These are phyloP conservation scores for Myxocyprinus asiaticus DNA, from an alignment of 2,113 vertebrate genomes.

Conservation along the genomic window DNA sequence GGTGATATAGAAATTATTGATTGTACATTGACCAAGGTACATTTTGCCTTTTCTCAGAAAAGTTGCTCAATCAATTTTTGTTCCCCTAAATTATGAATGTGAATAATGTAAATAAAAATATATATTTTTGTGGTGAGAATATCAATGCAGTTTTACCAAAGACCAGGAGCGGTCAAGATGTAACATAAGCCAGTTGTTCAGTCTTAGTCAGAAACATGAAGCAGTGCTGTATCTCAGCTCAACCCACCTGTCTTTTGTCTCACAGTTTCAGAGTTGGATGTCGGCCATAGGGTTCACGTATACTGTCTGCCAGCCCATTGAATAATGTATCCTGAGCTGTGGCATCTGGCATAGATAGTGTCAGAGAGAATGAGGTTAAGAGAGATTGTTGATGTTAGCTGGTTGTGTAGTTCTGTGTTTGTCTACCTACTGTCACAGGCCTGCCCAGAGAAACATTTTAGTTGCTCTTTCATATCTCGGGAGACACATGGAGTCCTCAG, in stretches of 20 bases:
- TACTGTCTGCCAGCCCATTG: conserved; percentile 32
- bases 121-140: too few relatives aligned
- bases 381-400: conserved; percentile 7
- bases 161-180: background rate
- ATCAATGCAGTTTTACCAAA: too few relatives aligned
- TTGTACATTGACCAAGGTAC: too few relatives aligned
- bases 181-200: background rate
- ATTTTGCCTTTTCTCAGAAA: too few relatives aligned
- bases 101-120: too few relatives aligned
- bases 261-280: conserved; percentile 9
- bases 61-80: too few relatives aligned
- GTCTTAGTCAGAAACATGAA: background rate
- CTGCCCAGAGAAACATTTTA: too few relatives aligned
- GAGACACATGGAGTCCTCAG: too few relatives aligned
- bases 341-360: conserved; percentile 31
- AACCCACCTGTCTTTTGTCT: conserved; percentile 18
- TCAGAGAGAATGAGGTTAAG: conserved; percentile 31
- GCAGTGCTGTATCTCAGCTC: background rate
- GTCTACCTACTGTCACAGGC: background rate
- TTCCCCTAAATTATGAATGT: too few relatives aligned
- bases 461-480: too few relatives aligned
- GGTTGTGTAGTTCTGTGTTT: conserved; percentile 21
- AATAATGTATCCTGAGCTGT: conserved; percentile 40
- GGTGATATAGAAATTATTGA: too few relatives aligned
- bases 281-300: background rate